Base-by-base conservation (phyloP, 2,113 vertebrate genomes). In the Oxyura jamaicensis region DNA sequence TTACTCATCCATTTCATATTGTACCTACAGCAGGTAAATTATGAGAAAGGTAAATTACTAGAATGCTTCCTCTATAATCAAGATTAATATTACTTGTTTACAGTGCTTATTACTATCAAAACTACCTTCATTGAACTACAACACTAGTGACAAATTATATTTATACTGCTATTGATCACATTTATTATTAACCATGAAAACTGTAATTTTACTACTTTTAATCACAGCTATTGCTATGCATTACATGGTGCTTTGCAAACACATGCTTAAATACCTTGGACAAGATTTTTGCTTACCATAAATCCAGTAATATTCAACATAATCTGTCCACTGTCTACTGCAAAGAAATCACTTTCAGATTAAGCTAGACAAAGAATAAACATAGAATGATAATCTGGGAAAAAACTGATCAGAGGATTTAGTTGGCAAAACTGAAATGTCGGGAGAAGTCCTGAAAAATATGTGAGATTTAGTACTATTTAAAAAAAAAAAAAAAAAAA, bases 1-100 rank as follows among this genome's bases (percentile, higher is more conserved):
- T 93, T 97, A 91, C 90, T 88, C 63, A 91, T 33, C 90, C 76
- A 67, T 95, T 97, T 94, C 66, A 88, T 86, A 90, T 91, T 94
- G 92, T 93, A 91, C 68, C 28, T 80, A 87, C 66, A 79, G 13
- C n/a, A 96, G 72, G 87, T 92, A 93, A 95, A 95, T 58, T 86
- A 90, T 65, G 42, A 87, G 52, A 86, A 95, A 95, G 65, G 35
- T 13, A 95, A 96, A 97, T 96, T 94, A 91, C 66, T 86, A 83
- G 46, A 84, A 58, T 88, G 48, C 67, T 46, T 90, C 15, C 17
- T 91, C 83, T 87, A 77, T 67, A 83, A 96, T 90, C 83, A 94
- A 94, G 53, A 86, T 82, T 14, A 96, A 92, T 94, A 95, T 63
- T 68, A 93, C 78, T 83, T 94, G 28, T 72, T 90, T 76, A 72